Percentiles rank a stretch among this genome's conserved stretches.
These are phyloP conservation scores for Phataginus tricuspis DNA, from an alignment of 2,797 vertebrate genomes.

Conservation along the genomic window DNA sequence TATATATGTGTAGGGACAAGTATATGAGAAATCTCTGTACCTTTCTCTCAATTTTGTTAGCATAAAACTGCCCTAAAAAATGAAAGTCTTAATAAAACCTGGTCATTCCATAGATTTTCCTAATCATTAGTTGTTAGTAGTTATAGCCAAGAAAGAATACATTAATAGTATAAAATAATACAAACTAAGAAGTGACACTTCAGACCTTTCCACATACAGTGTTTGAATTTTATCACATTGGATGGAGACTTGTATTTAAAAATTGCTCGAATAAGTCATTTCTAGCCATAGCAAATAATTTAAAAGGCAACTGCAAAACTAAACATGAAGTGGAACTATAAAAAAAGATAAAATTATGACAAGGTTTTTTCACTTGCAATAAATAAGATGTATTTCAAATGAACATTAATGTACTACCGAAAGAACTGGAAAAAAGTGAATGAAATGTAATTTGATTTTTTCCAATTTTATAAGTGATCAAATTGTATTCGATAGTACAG, in stretches of 20 bases:
- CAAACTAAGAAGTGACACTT: not conserved
- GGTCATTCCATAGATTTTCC: not conserved
- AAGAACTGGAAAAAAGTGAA: conserved; percentile 70
- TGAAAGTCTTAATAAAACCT: not conserved
- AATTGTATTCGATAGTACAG: conserved; percentile 72
- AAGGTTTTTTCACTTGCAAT: conserved; percentile 73
- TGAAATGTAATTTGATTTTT: conserved; percentile 66
- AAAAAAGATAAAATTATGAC: conserved; percentile 71
- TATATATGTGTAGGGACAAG: not conserved
- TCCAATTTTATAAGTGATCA: conserved; percentile 61
- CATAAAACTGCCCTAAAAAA: not conserved
- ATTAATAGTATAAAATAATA: not conserved
- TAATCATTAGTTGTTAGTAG: not conserved
- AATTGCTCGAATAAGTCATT: conserved; percentile 27
- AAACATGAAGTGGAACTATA: conserved; percentile 40
- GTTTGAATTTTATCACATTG: not conserved
- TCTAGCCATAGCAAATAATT: not conserved
- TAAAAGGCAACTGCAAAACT: conserved; percentile 32
- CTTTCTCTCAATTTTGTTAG: not conserved
- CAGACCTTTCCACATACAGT: not conserved
- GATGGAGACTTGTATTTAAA: not conserved
- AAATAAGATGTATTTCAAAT: conserved; percentile 64
- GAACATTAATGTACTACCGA: conserved; percentile 67
- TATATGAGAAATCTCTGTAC: not conserved
- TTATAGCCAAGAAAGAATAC: not conserved